A percentile compares a stretch with the other conserved stretches of the same genome.
Evolutionary conservation across 2,113 vertebrate genomes (phyloP).

Genomic region (Protobothrops flavoviridis): DNA sequence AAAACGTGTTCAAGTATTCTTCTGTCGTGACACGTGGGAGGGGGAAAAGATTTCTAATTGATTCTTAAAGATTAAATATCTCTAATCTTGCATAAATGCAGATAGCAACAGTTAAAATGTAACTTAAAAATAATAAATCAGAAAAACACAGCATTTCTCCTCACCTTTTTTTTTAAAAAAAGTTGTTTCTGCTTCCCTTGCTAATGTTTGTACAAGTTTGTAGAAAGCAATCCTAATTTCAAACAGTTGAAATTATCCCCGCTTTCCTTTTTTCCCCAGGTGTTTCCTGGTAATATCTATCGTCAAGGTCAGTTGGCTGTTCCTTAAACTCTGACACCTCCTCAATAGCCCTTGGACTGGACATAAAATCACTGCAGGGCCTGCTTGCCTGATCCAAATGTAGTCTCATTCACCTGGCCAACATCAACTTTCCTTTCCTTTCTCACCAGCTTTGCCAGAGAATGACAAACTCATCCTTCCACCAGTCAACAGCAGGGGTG

Average conservation of each 20-base stretch:
- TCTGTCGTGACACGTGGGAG: constrained; percentile 17
- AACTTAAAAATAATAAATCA: neutral
- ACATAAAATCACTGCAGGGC: constrained; percentile 65
- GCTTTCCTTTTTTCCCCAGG: constrained; percentile 70
- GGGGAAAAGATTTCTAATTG: constrained; percentile 28
- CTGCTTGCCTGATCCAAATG: constrained; percentile 67
- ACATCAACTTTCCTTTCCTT: constrained; percentile 77
- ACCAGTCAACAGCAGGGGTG: constrained; percentile 44
- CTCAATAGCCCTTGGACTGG: constrained; percentile 54
- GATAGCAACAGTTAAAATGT: neutral
- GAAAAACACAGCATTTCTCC: constrained; percentile 31
- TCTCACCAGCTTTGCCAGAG: constrained; percentile 76
- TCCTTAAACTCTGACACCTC: constrained; percentile 41
- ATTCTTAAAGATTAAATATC: neutral
- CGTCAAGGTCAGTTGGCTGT: constrained; percentile 40
- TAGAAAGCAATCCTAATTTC: neutral
- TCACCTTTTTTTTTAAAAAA: constrained; percentile 4
- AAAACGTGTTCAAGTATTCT: constrained; percentile 42
- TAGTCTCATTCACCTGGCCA: constrained; percentile 69
- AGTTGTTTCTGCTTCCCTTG: constrained; percentile 37
- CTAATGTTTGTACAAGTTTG: constrained; percentile 30
- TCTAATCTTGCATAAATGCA: constrained; percentile 27
- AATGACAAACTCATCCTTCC: constrained; percentile 60
- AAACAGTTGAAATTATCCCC: constrained; percentile 38
- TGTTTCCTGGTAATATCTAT: constrained; percentile 74